A percentile compares a stretch with the other conserved stretches of the same genome.
These are phyloP conservation scores for Meda fulgida DNA, from an alignment of 2,797 vertebrate species.

Conservation along the genomic window DNA sequence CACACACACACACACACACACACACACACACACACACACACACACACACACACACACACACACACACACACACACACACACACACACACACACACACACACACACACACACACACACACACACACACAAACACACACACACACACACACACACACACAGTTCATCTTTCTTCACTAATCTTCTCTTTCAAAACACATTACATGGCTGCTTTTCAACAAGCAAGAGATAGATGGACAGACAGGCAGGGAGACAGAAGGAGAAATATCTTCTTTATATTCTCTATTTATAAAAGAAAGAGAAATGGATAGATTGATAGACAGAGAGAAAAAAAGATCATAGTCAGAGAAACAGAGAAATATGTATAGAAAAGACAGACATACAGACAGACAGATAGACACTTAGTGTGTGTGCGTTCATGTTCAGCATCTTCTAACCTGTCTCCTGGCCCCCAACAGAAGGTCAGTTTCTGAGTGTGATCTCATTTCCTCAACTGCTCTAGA, in stretches of 20 bases:
- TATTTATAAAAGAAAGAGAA: neutral
- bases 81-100: neutral
- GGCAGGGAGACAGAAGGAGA: neutral
- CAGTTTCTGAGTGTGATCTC: conserved; percentile 14
- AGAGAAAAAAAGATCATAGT: too few species aligned
- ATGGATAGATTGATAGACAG: neutral
- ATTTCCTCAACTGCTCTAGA: conserved; percentile 33
- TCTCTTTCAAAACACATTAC: conserved; percentile 17
- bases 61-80: neutral
- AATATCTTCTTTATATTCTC: neutral
- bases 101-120: neutral
- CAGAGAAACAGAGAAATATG: too few species aligned
- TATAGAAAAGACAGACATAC: neutral
- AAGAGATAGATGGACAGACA: neutral
- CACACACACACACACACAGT: neutral
- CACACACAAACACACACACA: neutral
- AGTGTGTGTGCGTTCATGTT: neutral
- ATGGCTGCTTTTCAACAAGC: neutral
- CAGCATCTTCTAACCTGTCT: neutral
- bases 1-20: neutral
- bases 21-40: neutral
- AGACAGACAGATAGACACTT: neutral
- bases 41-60: neutral
- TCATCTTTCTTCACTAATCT: neutral
- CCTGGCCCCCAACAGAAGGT: neutral